Evolutionary conservation across 2,113 vertebrate genomes (phyloP).

Genomic region (Nycticryphes semicollaris): DNA sequence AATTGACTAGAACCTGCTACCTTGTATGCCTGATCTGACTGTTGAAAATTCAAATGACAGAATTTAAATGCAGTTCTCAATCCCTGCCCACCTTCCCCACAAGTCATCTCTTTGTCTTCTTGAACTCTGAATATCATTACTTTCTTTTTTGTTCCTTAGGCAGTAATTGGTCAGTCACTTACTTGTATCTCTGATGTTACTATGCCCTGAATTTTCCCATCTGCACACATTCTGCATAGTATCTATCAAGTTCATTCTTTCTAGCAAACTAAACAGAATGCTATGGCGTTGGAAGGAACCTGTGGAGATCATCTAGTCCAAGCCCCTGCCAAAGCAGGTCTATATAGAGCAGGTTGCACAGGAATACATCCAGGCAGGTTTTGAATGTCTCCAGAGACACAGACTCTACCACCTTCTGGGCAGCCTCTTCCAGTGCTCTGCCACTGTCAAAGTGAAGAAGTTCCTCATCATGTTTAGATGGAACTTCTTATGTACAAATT

Average conservation of each 20-base stretch:
- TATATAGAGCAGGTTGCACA: too few species aligned
- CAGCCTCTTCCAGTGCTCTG: too few species aligned
- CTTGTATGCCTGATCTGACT: not conserved
- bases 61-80: not conserved
- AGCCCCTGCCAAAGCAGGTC: too few species aligned
- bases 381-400: too few species aligned
- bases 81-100: not conserved
- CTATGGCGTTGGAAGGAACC: too few species aligned
- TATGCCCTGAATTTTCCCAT: not conserved
- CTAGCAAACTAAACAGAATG: not conserved
- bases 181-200: not conserved
- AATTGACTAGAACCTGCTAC: not conserved
- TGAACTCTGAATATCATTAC: not conserved
- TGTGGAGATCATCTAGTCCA: too few species aligned
- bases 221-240: not conserved
- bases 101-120: not conserved
- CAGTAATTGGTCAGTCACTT: not conserved
- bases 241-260: not conserved
- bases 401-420: too few species aligned
- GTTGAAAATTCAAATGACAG: not conserved
- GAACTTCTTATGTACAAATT: too few species aligned
- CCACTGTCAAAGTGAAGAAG: too few species aligned
- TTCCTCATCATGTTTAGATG: too few species aligned
- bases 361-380: too few species aligned
- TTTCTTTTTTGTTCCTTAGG: not conserved